Base-by-base conservation (phyloP, 2,888 invertebrate species). In the Lepidocyrtoides sp. region DNA sequence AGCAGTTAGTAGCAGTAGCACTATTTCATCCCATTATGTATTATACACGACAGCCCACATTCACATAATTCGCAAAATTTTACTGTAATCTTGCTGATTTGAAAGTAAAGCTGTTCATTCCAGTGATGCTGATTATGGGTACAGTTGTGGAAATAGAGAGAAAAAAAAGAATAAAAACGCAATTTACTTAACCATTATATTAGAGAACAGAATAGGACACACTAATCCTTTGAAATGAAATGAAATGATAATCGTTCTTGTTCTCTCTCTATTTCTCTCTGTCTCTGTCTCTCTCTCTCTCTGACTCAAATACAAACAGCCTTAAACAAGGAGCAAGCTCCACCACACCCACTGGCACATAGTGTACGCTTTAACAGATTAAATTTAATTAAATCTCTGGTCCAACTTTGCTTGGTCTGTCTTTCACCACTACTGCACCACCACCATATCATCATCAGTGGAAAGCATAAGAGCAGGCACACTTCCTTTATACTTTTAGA, bases 161-260 rank as follows among this genome's bases (percentile, higher is more conserved):
- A n/a, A 5, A 36, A 54, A 51, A 48, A 54, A 17, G 20, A 54
- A 72, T 44, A 60, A 79, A 82, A 82, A 60, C 79, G 54, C 79
- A 79, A 57, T 82, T 60, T 82, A 84, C 51, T 69, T 69, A 84
- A 51, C 69, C 54, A 84, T 36, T 48, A 48, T 79, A 57, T 32
- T 57, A 54, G 48, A 32, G 23, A 26, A 75, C 14, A 79, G 32
- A 51, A n/a, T 8, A 17, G 8, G 20, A 44, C 20, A 81, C 54
- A 72, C 44, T 72, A 72, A 72, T 72, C 72, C 72, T 44, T 44
- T 23, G 20, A 72, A n/a, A n/a, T n/a, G n/a, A 23, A 54, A 79
- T 79, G 17, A 81, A 81, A 81, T 81, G 60, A 79, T 79, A 79
- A 79, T n/a, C 51, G 81, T 57, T 60, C 81, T 54, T 36, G 81